Evolutionary conservation across 2,113 vertebrate species (phyloP), one percentile per base, ranked within the genome.

Genomic region (Butorides virescens): DNA sequence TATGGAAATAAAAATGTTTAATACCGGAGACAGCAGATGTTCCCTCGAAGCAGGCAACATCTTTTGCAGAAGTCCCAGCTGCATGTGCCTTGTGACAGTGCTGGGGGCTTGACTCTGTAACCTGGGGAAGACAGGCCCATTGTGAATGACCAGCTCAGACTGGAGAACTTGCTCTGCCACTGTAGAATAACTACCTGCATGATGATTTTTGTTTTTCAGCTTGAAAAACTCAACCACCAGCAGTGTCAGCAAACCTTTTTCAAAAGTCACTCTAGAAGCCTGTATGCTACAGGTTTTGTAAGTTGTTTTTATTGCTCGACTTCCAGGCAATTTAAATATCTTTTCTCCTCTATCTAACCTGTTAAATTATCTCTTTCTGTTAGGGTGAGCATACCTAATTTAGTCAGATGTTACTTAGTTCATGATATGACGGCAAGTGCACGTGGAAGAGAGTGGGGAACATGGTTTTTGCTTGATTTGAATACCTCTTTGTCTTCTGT

Each of bases 331-430:
- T 95, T 95, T 94, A 87, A 94, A 83, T 92, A 65, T 62, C 83
- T 97, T 93, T 95, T 95, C 34, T 92, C 37, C 44, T 83, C 36
- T 86, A 27, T 86, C 88, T 96, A 93, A 95, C 94, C 94, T 96
- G 84, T 94, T 68, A 83, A 93, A 91, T 94, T 95, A 78, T 80
- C 62, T 68, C 44, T 90, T 50, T 94, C 37, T 92, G 32, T 86
- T 81, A 90, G 67, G 67, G 72, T 84, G 86, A 93, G 91, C 19
- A 5, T 88, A 53, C 74, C 93, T 93, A 56, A 49, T 91, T 97
- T 73, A 96, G 78, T 96, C 71, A 95, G 71, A 76, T 82, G 58
- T 76, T 94, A 53, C 91, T 91, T 92, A 37, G 56, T 78, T 90
- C 81, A 91, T 94, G 90, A 85, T 91, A 85, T 9, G 74, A 87